Evolutionary conservation across 2,888 invertebrate genomes (phyloP).

Genomic region (Escarpia spicata): DNA sequence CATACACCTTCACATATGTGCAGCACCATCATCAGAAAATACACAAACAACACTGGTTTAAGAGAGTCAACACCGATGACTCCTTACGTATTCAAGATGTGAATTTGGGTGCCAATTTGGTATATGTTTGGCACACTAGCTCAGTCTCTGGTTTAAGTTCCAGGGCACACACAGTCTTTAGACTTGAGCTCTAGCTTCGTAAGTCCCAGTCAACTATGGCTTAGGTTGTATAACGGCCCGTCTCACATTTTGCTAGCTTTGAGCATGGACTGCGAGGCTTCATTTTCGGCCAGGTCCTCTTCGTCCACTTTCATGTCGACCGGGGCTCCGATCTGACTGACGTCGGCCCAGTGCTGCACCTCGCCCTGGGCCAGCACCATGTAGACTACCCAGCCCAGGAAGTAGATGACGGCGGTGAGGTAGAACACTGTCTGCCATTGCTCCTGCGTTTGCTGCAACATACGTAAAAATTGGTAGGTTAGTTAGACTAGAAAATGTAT

Average conservation of each 20-base stretch:
- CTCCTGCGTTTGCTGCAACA: slow-evolving; percentile 72
- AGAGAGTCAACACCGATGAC: no score
- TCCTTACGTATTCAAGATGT: no score
- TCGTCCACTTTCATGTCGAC: background rate
- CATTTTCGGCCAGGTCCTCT: background rate
- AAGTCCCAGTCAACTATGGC: background rate
- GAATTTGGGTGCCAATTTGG: no score
- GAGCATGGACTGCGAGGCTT: background rate
- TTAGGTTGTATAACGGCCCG: background rate
- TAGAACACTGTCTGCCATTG: slow-evolving; percentile 90
- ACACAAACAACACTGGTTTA: no score
- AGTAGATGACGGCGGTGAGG: slow-evolving; percentile 76
- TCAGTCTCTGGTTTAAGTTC: no score
- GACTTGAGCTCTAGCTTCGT: no score
- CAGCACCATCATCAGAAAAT: no score
- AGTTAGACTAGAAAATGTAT: background rate
- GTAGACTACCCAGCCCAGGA: slow-evolving; percentile 64
- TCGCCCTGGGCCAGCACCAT: slow-evolving; percentile 61
- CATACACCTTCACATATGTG: no score
- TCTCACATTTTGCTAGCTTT: background rate
- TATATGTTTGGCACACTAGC: no score
- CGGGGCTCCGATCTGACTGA: background rate
- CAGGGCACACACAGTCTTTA: no score
- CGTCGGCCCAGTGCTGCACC: slow-evolving; percentile 63
- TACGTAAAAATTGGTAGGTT: background rate